These are phyloP conservation scores for Acanthopleura granulata DNA, from an alignment of 2,888 invertebrate species.

Conservation along the genomic window DNA sequence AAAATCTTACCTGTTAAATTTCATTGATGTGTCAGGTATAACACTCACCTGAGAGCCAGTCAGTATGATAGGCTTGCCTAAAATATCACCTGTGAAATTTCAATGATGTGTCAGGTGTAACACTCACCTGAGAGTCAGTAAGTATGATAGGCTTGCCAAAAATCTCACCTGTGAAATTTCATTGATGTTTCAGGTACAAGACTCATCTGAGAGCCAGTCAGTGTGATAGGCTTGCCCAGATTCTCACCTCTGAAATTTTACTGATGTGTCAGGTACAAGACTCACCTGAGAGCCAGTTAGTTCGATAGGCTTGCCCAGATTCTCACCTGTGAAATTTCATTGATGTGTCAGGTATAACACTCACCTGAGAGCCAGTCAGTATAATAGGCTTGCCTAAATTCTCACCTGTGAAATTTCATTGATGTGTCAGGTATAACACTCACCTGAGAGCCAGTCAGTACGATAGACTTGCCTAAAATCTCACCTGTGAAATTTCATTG, in stretches of 20 bases:
- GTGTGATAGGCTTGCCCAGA: no score
- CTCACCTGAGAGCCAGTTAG: slow-evolving; percentile 83
- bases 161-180: slow-evolving; percentile 90
- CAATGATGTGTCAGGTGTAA: no score
- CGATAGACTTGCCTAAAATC: no score
- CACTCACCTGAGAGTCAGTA: no score
- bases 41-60: slow-evolving; percentile 80
- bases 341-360: background rate
- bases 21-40: no score
- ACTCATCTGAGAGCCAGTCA: slow-evolving; percentile 63
- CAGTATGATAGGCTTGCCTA: slow-evolving; percentile 92
- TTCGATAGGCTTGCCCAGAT: slow-evolving; percentile 92
- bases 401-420: no score
- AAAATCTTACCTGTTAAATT: slow-evolving; percentile 94
- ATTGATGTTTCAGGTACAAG: no score
- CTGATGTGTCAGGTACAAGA: no score
- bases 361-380: slow-evolving; percentile 83
- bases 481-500: no score
- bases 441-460: no score
- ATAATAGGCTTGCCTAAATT: no score
- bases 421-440: slow-evolving; percentile 63
- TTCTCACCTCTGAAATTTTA: no score
- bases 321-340: slow-evolving; percentile 87
- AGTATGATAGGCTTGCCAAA: slow-evolving; percentile 85
- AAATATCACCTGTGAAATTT: slow-evolving; percentile 91